Base-by-base conservation (phyloP, 2,888 invertebrate species). In the Stenotaenia linearis region DNA sequence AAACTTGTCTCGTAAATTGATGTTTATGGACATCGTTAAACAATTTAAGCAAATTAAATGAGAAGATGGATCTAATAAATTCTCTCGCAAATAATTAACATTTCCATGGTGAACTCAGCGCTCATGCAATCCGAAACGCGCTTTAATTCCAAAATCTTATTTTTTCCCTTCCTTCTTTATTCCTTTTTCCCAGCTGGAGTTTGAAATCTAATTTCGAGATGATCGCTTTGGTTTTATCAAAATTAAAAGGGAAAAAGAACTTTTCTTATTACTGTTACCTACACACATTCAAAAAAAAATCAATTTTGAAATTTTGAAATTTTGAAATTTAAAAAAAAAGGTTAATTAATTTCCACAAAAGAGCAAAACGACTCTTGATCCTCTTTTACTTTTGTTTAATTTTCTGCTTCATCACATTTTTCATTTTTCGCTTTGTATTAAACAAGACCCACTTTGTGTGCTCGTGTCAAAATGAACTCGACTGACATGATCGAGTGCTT, bases 1-100 rank as follows among this genome's bases (percentile, higher is more conserved):
- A 69, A 69, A 69, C 25, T 69, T 69, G 69, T 69, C 69, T 69
- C 69, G 28, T 69, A 69, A 69, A 69, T 69, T 69, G 69, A 69
- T 69, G 69, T 69, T 69, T 69, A 69, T 69, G 69, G 69, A 69
- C 69, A 69, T 69, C 69, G 69, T 69, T 69, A 69, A 69, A 69
- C 69, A 69, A 69, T 69, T 69, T 69, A 28, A 69, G 69, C 25
- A 69, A 69, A 69, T 69, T 69, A 69, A 69, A 69, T 10, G 69
- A 25, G 69, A 23, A 25, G 69, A 69, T 28, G 69, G 69, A 12
- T 69, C 69, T 69, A 69, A 69, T 69, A 69, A 69, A 69, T 69
- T 69, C 69, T 0, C 69, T 69, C 2, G 69, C 69, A 69, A 69
- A 69, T 69, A 69, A 69, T 69, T 69, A 69, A 69, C 69, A 69